Percentiles rank a stretch among this genome's conserved stretches.
Evolutionary conservation across 2,113 vertebrate genomes (phyloP).

Genomic region (Pluvialis apricaria): DNA sequence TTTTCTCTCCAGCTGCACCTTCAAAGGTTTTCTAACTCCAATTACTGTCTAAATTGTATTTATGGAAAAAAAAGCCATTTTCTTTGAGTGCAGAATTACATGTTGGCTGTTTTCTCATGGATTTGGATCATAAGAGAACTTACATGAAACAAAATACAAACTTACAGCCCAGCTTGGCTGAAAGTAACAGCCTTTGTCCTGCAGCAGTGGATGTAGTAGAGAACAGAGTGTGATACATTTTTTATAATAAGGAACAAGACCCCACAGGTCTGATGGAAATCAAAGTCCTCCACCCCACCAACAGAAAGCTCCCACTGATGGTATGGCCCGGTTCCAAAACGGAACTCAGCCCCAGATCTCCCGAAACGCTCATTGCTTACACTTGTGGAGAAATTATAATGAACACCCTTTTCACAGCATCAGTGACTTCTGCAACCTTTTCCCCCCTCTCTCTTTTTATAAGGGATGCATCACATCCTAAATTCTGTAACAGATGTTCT

Average conservation of each 20-base stretch:
- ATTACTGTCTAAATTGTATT: constrained; percentile 33
- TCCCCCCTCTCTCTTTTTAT: background rate
- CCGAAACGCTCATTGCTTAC: background rate
- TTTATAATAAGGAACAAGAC: background rate
- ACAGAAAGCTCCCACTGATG: background rate
- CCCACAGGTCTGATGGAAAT: background rate
- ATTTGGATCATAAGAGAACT: constrained; percentile 23
- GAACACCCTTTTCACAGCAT: background rate
- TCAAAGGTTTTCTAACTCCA: constrained; percentile 23
- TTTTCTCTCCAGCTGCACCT: constrained; percentile 28
- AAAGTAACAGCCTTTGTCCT: background rate
- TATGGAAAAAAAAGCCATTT: background rate
- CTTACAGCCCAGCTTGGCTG: background rate
- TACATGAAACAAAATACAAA: background rate
- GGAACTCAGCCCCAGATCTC: background rate
- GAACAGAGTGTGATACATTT: background rate
- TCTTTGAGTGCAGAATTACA: constrained; percentile 25
- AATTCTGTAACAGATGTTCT: constrained; percentile 28
- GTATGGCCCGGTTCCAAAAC: background rate
- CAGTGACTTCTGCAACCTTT: background rate
- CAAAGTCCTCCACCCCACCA: background rate
- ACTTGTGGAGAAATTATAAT: background rate
- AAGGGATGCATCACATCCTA: constrained; percentile 13
- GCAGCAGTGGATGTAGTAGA: background rate
- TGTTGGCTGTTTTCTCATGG: constrained; percentile 19